These are phyloP conservation scores for Byasa hedistus DNA, from an alignment of 2,888 invertebrate genomes.

Conservation along the genomic window DNA sequence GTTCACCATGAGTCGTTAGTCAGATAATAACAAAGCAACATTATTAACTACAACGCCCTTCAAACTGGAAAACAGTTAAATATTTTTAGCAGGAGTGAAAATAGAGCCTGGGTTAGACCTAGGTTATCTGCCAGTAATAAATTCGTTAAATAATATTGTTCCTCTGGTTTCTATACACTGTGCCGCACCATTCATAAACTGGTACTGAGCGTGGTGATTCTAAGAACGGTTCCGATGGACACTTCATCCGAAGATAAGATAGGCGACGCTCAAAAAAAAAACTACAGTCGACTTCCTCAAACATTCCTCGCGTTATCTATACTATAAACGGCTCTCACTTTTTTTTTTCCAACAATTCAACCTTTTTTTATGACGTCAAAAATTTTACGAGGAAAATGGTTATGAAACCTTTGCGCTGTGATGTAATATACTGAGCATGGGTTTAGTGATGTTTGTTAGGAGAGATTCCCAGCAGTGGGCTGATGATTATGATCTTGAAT, in stretches of 20 bases:
- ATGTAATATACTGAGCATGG: no score
- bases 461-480: no score
- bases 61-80: no score
- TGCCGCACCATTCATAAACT: constrained; percentile 12
- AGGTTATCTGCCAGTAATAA: no score
- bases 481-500: no score
- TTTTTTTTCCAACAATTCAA: background rate
- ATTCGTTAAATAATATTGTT: no score
- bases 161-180: background rate
- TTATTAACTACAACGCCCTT: no score
- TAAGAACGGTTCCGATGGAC: background rate
- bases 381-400: background rate
- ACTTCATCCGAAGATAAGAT: constrained; percentile 20
- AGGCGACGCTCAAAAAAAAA: background rate
- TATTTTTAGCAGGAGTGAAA: no score
- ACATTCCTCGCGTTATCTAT: constrained; percentile 14
- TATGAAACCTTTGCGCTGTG: background rate
- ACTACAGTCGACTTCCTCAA: constrained; percentile 7
- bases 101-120: no score
- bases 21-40: no score
- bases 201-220: background rate
- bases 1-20: no score
- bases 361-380: background rate
- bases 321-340: background rate
- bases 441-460: no score